Conservation (phyloP, 1,140 invertebrate genomes). For the Lucilia cuprina region DNA sequence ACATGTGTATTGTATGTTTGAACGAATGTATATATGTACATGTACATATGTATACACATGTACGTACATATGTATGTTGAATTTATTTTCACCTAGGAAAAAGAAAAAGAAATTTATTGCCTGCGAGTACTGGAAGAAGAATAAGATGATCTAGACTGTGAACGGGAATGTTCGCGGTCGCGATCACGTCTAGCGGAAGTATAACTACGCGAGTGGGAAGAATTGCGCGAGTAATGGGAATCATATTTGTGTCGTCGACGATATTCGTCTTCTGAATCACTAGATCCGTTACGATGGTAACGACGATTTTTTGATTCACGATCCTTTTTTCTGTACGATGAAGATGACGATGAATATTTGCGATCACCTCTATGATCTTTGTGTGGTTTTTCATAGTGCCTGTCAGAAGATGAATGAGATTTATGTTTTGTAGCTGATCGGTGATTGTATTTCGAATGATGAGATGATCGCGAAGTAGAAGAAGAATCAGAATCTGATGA, state of each 20-base stretch:
- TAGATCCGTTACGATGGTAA: background rate
- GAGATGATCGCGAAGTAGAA: conserved; percentile 21
- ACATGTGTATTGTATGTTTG: too few species aligned
- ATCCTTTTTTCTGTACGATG: background rate
- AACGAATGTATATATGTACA: too few species aligned
- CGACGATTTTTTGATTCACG: conserved; percentile 16
- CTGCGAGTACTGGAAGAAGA: conserved; percentile 33
- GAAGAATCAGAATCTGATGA: background rate
- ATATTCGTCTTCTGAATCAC: conserved; percentile 27
- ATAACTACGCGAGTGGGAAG: conserved; percentile 18
- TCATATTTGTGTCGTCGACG: background rate
- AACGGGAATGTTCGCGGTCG: conserved; percentile 28
- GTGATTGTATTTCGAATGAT: conserved; percentile 25
- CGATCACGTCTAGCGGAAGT: conserved; percentile 9
- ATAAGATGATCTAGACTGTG: conserved; percentile 36
- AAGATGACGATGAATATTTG: background rate
- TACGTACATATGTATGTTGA: too few species aligned
- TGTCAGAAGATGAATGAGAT: background rate
- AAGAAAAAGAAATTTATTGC: conserved; percentile 3
- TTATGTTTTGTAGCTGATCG: conserved; percentile 2
- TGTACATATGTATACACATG: too few species aligned
- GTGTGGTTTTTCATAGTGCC: background rate
- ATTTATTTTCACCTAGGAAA: background rate
- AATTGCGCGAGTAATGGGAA: background rate
- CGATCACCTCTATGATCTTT: background rate